Base-by-base conservation (phyloP, 2,797 vertebrate species). In the Oreortyx pictus region DNA sequence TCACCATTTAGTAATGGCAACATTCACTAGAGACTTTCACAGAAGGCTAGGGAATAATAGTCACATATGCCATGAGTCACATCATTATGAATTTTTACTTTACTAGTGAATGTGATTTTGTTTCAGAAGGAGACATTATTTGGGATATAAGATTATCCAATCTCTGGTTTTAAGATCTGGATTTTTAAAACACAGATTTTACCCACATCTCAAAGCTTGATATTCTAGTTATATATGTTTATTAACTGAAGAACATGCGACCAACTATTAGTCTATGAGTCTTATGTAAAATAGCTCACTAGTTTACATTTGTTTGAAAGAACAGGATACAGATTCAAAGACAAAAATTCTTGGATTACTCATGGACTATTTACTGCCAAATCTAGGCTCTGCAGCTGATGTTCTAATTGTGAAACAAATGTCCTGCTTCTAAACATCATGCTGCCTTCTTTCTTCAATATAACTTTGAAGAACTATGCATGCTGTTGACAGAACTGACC, bases 331-430 rank as follows among this genome's bases (percentile, higher is more conserved):
- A 74, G 6, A 33, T 59, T 92, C 41, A 82, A 73, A 84, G 29
- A 72, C 16, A 66, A 65, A 86, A 2, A 18, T 72, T 83, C 17
- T 72, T 87, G 68, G 20, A 73, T 91, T 82, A 33, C 6, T 20
- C 75, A 18, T 71, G 14, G 25, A 61, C 62, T 75, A 75, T 83
- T 94, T 89, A 71, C 64, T 91, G 22, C 20, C 22, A n/a, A 64
- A 7, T 70, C 14, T 92, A 74, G 37, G 54, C 27, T 60, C 24
- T 49, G n/a, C 4, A 60, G 9, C 56, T 82, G 54, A 60, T 68
- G 11, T 71, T 86, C 80, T 57, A 4, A 2, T 60, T 86, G 39
- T 62, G 61, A 83, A 90, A 31, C 29, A 72, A 47, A 29, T 81
- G 37, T n/a, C 22, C 24, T 33, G n/a, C 49, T 83, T 8, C 23